phyloP scores from a whole-genome alignment of 2,797 vertebrate species.

The Leptatherina wallacei region DNA sequence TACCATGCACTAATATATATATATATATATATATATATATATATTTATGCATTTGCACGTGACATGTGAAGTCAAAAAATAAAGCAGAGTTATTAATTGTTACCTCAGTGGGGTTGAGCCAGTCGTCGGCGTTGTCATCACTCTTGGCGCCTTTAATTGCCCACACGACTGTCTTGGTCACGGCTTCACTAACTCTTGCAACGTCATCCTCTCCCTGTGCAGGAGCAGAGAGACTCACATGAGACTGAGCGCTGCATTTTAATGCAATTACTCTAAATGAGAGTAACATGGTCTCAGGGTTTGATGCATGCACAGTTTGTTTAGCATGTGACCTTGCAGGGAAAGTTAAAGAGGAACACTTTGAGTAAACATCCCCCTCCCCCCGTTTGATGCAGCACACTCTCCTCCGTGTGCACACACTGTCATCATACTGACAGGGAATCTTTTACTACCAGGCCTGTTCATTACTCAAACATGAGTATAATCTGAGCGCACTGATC shows the following conservation, averaged over 20 bases:
- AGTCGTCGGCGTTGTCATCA: slow-evolving; percentile 77
- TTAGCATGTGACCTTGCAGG: slow-evolving; percentile 43
- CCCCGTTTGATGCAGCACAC: slow-evolving; percentile 21
- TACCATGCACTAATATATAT: too few relatives aligned
- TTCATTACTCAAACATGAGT: slow-evolving; percentile 53
- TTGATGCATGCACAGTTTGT: slow-evolving; percentile 6
- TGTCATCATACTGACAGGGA: slow-evolving; percentile 58
- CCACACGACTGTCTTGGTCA: slow-evolving; percentile 89
- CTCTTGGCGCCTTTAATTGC: slow-evolving; percentile 87
- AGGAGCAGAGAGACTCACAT: slow-evolving; percentile 20
- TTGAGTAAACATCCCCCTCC: slow-evolving; percentile 22
- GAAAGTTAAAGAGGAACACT: slow-evolving; percentile 2
- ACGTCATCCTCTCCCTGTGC: slow-evolving; percentile 89
- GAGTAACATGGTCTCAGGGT: neutral
- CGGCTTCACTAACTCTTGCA: slow-evolving; percentile 90
- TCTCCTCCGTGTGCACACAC: slow-evolving; percentile 25
- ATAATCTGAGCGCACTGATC: slow-evolving; percentile 34
- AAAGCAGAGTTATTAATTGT: neutral
- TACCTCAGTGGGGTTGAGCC: slow-evolving; percentile 98
- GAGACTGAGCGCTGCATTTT: neutral
- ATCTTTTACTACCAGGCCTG: slow-evolving; percentile 35
- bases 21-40: too few relatives aligned
- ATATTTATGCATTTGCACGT: neutral
- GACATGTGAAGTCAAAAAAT: too few relatives aligned
- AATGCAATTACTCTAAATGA: slow-evolving; percentile 7